Evolutionary conservation across 2,888 invertebrate genomes (phyloP).

Genomic region (Drosophila glabriapex): DNA sequence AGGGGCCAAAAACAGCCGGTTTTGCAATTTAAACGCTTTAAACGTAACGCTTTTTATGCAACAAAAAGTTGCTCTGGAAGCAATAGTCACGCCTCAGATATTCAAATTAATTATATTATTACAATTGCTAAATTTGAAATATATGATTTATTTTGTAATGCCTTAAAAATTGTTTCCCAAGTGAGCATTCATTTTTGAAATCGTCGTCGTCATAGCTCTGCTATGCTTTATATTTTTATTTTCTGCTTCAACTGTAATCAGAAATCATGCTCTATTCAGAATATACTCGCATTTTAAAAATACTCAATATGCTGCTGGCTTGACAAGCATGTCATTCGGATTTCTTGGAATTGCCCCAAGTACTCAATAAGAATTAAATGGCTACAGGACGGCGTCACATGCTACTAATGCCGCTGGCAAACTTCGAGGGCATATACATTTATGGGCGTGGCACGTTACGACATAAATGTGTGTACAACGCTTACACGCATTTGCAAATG

Average conservation of each 20-base stretch:
- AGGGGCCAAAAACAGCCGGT: slow-evolving; percentile 55
- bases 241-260: not conserved
- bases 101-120: not conserved
- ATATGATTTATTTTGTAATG: not conserved
- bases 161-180: not conserved
- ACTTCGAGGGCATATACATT: slow-evolving; percentile 58
- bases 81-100: not conserved
- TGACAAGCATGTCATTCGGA: slow-evolving; percentile 3
- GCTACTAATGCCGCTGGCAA: slow-evolving; percentile 48
- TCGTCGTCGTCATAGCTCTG: not conserved
- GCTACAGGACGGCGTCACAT: slow-evolving; percentile 55
- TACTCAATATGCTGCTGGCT: slow-evolving; percentile 11
- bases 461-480: slow-evolving; percentile 1
- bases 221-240: not conserved
- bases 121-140: not conserved
- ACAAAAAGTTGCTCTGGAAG: slow-evolving; percentile 16
- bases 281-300: not conserved
- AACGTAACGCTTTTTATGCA: slow-evolving; percentile 28
- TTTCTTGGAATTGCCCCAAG: slow-evolving; percentile 16
- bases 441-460: slow-evolving; percentile 60
- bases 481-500: slow-evolving; percentile 26
- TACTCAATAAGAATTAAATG: slow-evolving; percentile 45
- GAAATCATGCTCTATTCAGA: not conserved
- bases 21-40: slow-evolving; percentile 68
- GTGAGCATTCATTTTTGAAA: not conserved